These are phyloP conservation scores for Gasterosteus aculeatus DNA, from an alignment of 2,113 vertebrate genomes.

Conservation along the genomic window DNA sequence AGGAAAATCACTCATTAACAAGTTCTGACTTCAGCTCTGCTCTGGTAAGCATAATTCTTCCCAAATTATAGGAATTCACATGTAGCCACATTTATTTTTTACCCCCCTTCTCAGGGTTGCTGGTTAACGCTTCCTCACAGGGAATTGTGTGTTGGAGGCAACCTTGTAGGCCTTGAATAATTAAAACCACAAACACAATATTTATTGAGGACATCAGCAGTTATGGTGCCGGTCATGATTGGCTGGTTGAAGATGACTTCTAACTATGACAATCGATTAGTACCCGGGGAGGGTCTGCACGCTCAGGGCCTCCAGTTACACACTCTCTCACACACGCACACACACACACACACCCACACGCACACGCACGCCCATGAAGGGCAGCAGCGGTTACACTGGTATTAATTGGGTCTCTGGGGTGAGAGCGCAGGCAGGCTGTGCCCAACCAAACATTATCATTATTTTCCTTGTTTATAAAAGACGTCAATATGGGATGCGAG, in stretches of 20 bases:
- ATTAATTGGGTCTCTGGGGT: constrained; percentile 78
- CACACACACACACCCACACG: constrained; percentile 18
- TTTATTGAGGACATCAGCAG: constrained; percentile 2
- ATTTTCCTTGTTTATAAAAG: constrained; percentile 56
- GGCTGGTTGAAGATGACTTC: constrained; percentile 44
- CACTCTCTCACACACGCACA: constrained; percentile 14
- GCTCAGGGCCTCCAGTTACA: constrained; percentile 35
- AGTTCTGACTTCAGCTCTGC: background rate
- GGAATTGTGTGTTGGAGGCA: background rate
- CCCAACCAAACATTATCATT: constrained; percentile 68
- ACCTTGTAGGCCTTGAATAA: constrained; percentile 7
- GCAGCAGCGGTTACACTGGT: constrained; percentile 64
- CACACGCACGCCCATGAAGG: constrained; percentile 47
- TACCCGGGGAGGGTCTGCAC: constrained; percentile 28
- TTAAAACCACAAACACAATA: constrained; percentile 1
- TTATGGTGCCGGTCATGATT: constrained; percentile 21
- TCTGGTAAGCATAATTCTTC: background rate
- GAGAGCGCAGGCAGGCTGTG: constrained; percentile 52
- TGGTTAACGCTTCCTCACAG: background rate
- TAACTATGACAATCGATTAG: constrained; percentile 40
- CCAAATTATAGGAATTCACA: background rate
- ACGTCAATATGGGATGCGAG: constrained; percentile 40
- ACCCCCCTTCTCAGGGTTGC: background rate
- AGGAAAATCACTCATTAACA: background rate
- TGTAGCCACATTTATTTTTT: no score